Base-by-base conservation (phyloP, 2,113 vertebrate species). In the Oceanodroma tethys region DNA sequence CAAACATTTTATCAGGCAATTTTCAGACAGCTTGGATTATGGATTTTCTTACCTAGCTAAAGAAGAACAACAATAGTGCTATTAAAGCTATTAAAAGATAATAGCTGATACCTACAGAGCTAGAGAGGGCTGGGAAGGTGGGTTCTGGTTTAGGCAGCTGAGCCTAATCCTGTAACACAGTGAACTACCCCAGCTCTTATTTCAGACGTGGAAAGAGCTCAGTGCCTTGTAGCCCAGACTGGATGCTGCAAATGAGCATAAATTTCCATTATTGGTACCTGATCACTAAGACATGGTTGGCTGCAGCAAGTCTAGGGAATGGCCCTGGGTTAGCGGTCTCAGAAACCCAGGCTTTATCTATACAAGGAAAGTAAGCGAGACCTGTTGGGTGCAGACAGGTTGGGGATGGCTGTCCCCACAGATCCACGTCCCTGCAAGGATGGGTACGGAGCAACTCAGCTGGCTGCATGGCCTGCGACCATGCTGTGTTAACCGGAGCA, bases 1-100 rank as follows among this genome's bases (percentile, higher is more conserved):
- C 92, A 96, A 94, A 86, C 53, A 72, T 82, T 94, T 96, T 93
- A 79, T 59, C 67, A 67, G 78, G 78, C 58, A 76, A 85, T 89
- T 90, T 95, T 88, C 86, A 85, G 91, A 43, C 43, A 72, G 23
- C 25, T 79, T 82, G 71, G 63, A 80, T 88, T 80, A 76, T 1
- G 11, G 36, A 92, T 94, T 95, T 95, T 94, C 70, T 86, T 58
- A 23, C 22, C 38, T 88, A 83, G 22, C 81, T 65, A 58, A 74
- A 75, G 60, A 60, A 86, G 45, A 93, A 93, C 36, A 95, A 93
- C 70, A 72, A 38, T 70, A 58, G 60, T 48, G 72, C 40, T 73
- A 72, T 45, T 52, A 81, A 93, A 83, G 59, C 32, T 93, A 73
- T 94, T 95, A 85, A 96, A 87, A 74, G 82, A 65, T 72, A 84